phyloP scores from a whole-genome alignment of 2,797 vertebrate genomes.

The Threskiornis aethiopicus region DNA sequence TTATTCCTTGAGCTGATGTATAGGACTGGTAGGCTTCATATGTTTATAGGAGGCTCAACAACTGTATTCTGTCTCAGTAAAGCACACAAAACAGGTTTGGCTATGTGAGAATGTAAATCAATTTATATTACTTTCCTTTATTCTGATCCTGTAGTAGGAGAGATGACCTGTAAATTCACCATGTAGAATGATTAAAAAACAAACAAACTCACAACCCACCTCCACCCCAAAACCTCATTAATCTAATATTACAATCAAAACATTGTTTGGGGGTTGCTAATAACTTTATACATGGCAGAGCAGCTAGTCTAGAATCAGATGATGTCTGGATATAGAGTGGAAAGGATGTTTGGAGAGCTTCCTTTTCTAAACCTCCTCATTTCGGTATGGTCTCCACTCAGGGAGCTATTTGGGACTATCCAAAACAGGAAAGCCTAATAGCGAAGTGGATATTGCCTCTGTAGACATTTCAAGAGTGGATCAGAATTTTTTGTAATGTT shows the following conservation, averaged over 20 bases:
- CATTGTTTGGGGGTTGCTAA: background rate
- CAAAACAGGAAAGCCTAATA: background rate
- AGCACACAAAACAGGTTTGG: background rate
- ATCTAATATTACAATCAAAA: background rate
- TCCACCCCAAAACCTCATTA: background rate
- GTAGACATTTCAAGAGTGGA: background rate
- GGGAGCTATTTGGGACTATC: background rate
- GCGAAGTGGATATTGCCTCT: fast-evolving
- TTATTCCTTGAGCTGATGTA: background rate
- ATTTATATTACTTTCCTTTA: background rate
- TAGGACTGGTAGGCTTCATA: background rate
- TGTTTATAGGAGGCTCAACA: background rate
- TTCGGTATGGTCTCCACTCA: background rate
- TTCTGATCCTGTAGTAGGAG: background rate
- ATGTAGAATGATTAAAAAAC: background rate
- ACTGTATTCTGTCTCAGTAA: background rate
- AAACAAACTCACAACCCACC: background rate
- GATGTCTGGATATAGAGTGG: background rate
- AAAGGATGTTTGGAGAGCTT: background rate
- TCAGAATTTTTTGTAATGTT: background rate
- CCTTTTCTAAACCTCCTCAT: background rate
- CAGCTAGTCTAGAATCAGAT: background rate
- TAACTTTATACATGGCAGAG: background rate
- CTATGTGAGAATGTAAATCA: background rate
- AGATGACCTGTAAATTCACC: background rate